These are phyloP conservation scores for Ficedula albicollis DNA, from an alignment of 2,797 vertebrate genomes.

Conservation along the genomic window DNA sequence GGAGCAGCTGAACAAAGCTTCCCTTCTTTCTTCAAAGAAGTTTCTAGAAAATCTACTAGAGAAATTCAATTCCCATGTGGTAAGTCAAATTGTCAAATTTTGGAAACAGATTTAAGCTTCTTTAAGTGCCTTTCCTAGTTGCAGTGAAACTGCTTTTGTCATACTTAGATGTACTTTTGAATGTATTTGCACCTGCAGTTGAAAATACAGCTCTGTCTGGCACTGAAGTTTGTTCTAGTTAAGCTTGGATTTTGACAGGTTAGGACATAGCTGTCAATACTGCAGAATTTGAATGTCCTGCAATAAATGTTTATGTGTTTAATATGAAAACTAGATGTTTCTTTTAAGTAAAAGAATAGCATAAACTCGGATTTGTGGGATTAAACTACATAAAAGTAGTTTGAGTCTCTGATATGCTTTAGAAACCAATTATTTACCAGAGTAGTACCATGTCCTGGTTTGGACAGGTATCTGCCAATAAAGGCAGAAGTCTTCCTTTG, in stretches of 20 bases:
- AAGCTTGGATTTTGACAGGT: neutral
- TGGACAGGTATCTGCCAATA: too few species aligned
- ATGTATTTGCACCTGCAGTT: neutral
- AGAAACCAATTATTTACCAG: neutral
- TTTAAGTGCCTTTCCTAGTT: neutral
- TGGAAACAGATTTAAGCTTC: neutral
- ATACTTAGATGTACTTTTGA: neutral
- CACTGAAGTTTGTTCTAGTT: neutral
- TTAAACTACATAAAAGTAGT: neutral
- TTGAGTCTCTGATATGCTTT: neutral
- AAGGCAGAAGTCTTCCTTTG: too few species aligned
- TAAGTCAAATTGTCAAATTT: constrained; percentile 68
- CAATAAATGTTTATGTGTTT: neutral
- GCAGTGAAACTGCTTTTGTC: neutral
- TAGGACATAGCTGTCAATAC: neutral
- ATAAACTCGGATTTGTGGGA: rapidly evolving
- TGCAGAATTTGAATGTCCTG: neutral
- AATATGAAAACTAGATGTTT: neutral
- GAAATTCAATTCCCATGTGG: constrained; percentile 98
- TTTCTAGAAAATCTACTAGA: constrained; percentile 99
- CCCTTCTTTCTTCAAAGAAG: constrained; percentile 97
- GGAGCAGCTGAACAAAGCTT: constrained; percentile 98
- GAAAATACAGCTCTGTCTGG: neutral
- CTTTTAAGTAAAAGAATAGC: neutral
- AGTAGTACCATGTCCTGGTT: too few species aligned